These are phyloP conservation scores for Adrianichthys oophorus DNA, from an alignment of 2,797 vertebrate species.

Conservation along the genomic window DNA sequence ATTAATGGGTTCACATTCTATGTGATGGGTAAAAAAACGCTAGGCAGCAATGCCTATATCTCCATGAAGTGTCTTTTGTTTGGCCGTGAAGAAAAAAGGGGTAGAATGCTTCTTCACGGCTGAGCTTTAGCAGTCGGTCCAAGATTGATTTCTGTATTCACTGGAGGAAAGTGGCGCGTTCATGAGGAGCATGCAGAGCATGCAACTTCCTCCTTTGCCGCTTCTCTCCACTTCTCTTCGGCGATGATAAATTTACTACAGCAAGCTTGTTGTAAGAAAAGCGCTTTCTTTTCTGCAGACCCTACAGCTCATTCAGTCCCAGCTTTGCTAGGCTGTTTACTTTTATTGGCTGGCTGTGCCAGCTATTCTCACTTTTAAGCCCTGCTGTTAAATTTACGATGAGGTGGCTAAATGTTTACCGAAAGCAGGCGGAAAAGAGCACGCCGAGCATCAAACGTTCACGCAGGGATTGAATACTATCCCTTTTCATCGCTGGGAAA, in stretches of 20 bases:
- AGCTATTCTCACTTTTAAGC: constrained; percentile 72
- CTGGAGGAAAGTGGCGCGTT: constrained; percentile 87
- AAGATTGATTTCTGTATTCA: constrained; percentile 95
- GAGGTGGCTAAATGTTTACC: constrained; percentile 66
- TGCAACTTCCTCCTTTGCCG: constrained; percentile 47
- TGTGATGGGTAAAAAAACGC: constrained; percentile 74
- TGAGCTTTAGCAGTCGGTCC: constrained; percentile 81
- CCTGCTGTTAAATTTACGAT: constrained; percentile 73
- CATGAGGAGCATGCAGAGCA: constrained; percentile 97
- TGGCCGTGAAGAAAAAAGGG: constrained; percentile 81
- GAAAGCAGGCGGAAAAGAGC: constrained; percentile 49
- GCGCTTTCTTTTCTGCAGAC: constrained; percentile 63
- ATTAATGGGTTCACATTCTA: constrained; percentile 81
- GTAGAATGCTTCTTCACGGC: constrained; percentile 85
- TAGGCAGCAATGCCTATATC: constrained; percentile 84
- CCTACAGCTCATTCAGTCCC: constrained; percentile 61
- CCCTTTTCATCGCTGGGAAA: constrained; percentile 63
- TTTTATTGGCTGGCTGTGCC: constrained; percentile 65
- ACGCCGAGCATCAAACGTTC: constrained; percentile 53
- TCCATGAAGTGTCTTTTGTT: constrained; percentile 92
- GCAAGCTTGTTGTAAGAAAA: constrained; percentile 46
- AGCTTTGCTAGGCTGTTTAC: constrained; percentile 70
- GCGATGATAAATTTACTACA: constrained; percentile 69
- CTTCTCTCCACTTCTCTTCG: constrained; percentile 37
- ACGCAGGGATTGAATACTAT: constrained; percentile 61